Evolutionary conservation across 2,888 invertebrate species (phyloP).

Genomic region (Callyntrura sp.): DNA sequence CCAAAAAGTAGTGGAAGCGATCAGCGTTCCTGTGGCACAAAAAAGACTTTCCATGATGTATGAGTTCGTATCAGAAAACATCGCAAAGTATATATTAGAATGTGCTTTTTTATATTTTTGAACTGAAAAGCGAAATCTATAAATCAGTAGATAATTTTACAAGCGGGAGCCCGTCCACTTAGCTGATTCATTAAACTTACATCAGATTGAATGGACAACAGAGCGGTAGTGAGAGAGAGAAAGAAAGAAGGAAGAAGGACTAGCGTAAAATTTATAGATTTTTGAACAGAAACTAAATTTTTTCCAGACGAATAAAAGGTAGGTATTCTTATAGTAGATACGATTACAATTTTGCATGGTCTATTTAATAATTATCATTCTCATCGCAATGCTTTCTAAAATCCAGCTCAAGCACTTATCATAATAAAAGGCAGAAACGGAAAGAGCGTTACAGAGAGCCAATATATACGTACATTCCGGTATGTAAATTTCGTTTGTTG

Average conservation of each 20-base stretch:
- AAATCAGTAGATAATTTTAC: constrained; percentile 66
- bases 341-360: neutral
- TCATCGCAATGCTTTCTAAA: constrained; percentile 19
- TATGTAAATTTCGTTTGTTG: too few species aligned
- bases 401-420: constrained; percentile 9
- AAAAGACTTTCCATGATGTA: constrained; percentile 48
- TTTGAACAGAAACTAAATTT: neutral
- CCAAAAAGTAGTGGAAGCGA: neutral
- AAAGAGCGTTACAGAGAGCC: neutral
- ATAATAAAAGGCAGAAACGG: neutral
- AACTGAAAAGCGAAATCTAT: constrained; percentile 53
- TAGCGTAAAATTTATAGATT: constrained; percentile 16
- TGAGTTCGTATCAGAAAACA: constrained; percentile 53
- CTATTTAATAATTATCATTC: constrained; percentile 65
- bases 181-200: constrained; percentile 67
- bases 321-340: neutral
- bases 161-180: constrained; percentile 59
- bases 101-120: constrained; percentile 48
- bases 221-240: neutral
- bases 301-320: constrained; percentile 11
- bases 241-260: neutral
- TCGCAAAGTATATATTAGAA: constrained; percentile 23
- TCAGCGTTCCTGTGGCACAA: neutral
- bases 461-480: neutral
- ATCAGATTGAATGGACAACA: constrained; percentile 46